Base-by-base conservation (phyloP, 2,797 vertebrate genomes). In the Micromesistius poutassou region DNA sequence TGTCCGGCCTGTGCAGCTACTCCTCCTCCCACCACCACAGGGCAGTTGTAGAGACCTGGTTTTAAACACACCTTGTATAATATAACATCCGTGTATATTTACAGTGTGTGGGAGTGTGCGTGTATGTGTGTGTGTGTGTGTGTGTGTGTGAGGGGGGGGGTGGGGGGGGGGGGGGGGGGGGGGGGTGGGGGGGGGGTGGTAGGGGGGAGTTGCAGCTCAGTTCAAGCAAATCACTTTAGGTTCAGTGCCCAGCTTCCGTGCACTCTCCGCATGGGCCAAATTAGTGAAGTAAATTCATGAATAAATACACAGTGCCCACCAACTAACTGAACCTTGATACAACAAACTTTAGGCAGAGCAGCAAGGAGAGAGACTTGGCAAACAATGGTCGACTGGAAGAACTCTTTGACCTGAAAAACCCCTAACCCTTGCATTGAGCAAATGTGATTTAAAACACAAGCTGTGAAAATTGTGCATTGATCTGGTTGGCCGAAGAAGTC, bases 21-120 rank as follows among this genome's bases (percentile, higher is more conserved):
- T 68, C 25, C 55, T 12, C 5, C 46, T 50, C 19, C 46, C 16
- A 50, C 5, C n/a, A 12, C 25, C 25, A 28, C 62, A 28, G 70
- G 14, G 70, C 30, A 30, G 70, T 31, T 16, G 4, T 71, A 71
- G 68, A 71, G 68, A 30, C 30, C 13, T 30, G 70, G 70, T 33
- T 71, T 71, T 13, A 71, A 71, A 71, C 28, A 19, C 31, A 71
- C 70, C 62, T 25, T 68, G 62, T 68, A 68, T 68, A 68, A 42
- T 68, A 68, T 68, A 68, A 68, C 25, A 68, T 68, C n/a, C 62
- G 10, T 68, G 25, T 68, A 68, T 68, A 68, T 68, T 28, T 68
- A 68, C 55, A 25, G 55, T 62, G 55, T 62, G 55, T 25, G 55
- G 25, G 16, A 8, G 55, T 7, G 55, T 25, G 22, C 28, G n/a